Evolutionary conservation across 1,140 invertebrate species (phyloP).

Genomic region (Brachionus calyciflorus): DNA sequence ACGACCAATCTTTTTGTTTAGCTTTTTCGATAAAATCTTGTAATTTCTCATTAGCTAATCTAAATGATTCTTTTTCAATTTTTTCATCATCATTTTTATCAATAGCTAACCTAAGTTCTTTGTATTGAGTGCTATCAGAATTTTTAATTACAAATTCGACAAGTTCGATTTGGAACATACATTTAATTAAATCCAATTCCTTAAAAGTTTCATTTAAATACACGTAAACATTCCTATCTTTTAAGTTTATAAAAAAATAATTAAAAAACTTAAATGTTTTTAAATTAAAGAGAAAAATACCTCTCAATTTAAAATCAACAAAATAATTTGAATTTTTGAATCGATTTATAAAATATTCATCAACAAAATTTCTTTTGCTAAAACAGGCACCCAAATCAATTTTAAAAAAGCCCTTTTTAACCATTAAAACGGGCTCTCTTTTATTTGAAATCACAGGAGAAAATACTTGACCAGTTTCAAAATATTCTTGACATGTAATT

Average conservation of each 20-base stretch:
- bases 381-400: conserved; percentile 17
- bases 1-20: not conserved
- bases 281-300: no score
- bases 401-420: not conserved
- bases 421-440: conserved; percentile 34
- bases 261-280: no score
- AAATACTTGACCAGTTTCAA: not conserved
- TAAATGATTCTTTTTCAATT: not conserved
- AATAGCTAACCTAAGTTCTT: not conserved
- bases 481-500: conserved; percentile 21
- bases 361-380: not conserved
- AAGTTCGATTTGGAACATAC: conserved; percentile 28
- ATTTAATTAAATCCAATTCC: conserved; percentile 12
- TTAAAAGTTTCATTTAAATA: not conserved
- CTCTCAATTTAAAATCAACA: conserved; percentile 14
- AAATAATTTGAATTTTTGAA: not conserved
- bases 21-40: not conserved
- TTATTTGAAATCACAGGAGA: not conserved
- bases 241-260: not conserved
- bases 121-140: not conserved
- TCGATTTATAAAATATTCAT: not conserved
- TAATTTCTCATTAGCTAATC: not conserved
- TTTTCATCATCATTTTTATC: not conserved
- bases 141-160: not conserved
- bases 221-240: not conserved